phyloP scores from a whole-genome alignment of 2,113 vertebrate species.

The Buteo buteo region DNA sequence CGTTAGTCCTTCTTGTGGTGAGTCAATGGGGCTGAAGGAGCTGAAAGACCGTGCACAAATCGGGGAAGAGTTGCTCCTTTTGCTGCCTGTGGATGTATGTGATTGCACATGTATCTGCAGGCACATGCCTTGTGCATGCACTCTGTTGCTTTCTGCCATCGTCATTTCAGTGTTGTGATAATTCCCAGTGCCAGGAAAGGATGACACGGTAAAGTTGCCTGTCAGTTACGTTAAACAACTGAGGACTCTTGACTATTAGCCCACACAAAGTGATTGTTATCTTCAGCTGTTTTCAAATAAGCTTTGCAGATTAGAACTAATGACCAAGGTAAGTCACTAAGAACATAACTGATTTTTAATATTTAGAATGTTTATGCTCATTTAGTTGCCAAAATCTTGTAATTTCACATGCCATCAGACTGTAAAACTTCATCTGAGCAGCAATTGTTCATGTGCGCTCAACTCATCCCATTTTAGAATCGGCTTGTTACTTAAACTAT shows the following conservation, averaged over 20 bases:
- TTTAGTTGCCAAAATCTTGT: not conserved
- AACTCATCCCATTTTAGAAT: not conserved
- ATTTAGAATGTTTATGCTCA: not conserved
- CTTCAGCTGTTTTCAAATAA: not conserved
- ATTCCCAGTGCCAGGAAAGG: not conserved
- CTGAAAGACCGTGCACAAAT: not conserved
- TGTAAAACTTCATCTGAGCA: not conserved
- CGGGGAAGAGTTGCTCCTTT: not conserved
- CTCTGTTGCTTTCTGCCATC: not conserved
- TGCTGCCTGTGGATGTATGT: not conserved
- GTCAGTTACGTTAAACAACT: not conserved
- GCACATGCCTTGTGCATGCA: fast-evolving
- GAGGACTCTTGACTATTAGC: not conserved
- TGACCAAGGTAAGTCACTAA: not conserved
- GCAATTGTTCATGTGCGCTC: not conserved
- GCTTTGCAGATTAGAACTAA: not conserved
- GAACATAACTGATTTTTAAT: not conserved
- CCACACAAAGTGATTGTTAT: not conserved
- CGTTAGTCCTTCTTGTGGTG: not conserved
- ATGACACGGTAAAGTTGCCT: not conserved
- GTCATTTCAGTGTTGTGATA: not conserved
- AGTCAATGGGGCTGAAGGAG: not conserved
- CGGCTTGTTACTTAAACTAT: not conserved
- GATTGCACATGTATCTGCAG: not conserved
- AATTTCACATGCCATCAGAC: not conserved